Conservation (phyloP, 2,888 invertebrate species). For the Prenolepis imparis region DNA sequence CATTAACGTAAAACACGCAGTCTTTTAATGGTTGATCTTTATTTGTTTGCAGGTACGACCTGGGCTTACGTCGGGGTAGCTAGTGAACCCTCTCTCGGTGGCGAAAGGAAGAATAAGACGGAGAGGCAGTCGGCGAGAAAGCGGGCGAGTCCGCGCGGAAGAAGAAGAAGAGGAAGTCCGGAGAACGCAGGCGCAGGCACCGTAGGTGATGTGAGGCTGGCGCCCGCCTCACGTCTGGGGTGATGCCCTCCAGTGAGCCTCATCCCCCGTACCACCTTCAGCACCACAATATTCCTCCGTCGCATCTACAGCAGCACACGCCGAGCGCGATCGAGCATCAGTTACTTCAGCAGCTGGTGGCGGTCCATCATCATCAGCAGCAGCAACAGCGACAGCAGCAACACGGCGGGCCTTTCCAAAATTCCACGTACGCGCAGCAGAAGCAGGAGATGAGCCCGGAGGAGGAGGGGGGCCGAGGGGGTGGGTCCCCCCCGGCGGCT, state of each 20-base stretch:
- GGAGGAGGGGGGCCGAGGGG: slow-evolving; percentile 86
- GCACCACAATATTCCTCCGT: slow-evolving; percentile 84
- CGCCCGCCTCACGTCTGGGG: slow-evolving; percentile 85
- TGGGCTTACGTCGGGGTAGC: slow-evolving; percentile 85
- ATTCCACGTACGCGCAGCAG: slow-evolving; percentile 84
- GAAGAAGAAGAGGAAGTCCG: slow-evolving; percentile 74
- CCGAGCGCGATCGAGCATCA: slow-evolving; percentile 83
- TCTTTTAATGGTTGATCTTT: slow-evolving; percentile 2
- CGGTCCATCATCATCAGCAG: slow-evolving; percentile 81
- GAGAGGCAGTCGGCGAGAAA: slow-evolving; percentile 66
- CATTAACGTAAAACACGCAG: not conserved
- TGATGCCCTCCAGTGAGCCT: slow-evolving; percentile 86
- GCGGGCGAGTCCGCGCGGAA: slow-evolving; percentile 70
- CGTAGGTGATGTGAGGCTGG: slow-evolving; percentile 86
- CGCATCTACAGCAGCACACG: slow-evolving; percentile 83
- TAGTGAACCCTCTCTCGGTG: slow-evolving; percentile 79
- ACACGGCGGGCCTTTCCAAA: slow-evolving; percentile 83
- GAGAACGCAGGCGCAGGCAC: slow-evolving; percentile 81
- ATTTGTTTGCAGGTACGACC: slow-evolving; percentile 82
- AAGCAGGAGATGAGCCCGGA: slow-evolving; percentile 86
- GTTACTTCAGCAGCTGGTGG: slow-evolving; percentile 85
- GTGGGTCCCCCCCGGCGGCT: slow-evolving; percentile 85
- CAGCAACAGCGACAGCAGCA: slow-evolving; percentile 80
- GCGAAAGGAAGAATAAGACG: slow-evolving; percentile 73
- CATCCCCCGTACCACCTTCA: slow-evolving; percentile 86